phyloP scores from a whole-genome alignment of 2,888 invertebrate species.

The Herminia tarsipennalis region DNA sequence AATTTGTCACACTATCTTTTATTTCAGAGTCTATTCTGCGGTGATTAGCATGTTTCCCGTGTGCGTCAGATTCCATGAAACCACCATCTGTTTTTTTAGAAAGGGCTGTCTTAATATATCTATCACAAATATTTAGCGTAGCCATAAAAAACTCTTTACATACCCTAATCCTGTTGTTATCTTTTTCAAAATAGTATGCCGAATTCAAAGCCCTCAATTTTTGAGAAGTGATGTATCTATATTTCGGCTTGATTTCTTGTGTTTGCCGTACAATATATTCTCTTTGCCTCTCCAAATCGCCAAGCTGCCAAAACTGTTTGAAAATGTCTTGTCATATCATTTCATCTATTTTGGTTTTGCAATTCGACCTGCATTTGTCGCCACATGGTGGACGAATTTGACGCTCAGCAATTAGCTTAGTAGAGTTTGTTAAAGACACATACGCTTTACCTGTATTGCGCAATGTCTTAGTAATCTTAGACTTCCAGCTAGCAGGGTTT shows the following conservation, averaged over 20 bases:
- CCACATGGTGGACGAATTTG: too few relatives aligned
- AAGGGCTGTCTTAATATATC: constrained; percentile 1
- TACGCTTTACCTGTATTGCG: too few relatives aligned
- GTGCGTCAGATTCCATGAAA: neutral
- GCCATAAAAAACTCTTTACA: constrained; percentile 12
- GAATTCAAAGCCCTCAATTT: too few relatives aligned
- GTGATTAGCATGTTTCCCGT: constrained; percentile 8
- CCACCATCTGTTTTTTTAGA: constrained; percentile 8
- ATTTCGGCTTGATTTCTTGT: constrained; percentile 3
- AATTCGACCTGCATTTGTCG: too few relatives aligned
- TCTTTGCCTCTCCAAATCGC: too few relatives aligned
- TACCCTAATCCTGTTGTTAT: constrained; percentile 1
- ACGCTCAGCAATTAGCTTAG: too few relatives aligned
- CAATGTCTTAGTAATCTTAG: too few relatives aligned
- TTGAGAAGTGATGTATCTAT: neutral
- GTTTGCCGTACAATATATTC: neutral
- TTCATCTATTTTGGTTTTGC: too few relatives aligned
- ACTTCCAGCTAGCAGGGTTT: too few relatives aligned
- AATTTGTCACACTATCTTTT: constrained; percentile 5
- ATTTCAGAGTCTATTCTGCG: constrained; percentile 7
- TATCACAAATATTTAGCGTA: constrained; percentile 6
- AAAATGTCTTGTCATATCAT: too few relatives aligned
- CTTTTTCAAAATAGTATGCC: constrained; percentile 7
- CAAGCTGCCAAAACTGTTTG: too few relatives aligned
- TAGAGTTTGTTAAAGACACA: too few relatives aligned